Evolutionary conservation across 2,888 invertebrate species (phyloP), one percentile per base, ranked within the genome.

Genomic region (Malthinus seriepunctatus): DNA sequence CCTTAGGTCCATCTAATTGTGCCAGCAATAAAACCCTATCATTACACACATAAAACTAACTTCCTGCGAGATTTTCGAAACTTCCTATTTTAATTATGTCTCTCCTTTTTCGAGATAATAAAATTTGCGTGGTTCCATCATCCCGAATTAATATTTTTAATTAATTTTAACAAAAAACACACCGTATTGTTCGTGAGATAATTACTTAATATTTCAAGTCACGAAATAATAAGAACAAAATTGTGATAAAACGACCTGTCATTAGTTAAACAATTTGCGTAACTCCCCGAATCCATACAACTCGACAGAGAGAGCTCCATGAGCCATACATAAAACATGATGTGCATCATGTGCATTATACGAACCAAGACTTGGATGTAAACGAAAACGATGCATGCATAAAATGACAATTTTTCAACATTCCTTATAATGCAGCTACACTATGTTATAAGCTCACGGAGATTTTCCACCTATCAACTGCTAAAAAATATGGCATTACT

Each of bases 1-100:
- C 67, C 68, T 67, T 64, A 64, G 51, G 52, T 47, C 58, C 60
- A 54, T 60, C 63, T 60, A 65, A 62, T 66, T 64, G 56, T 46
- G 51, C 50, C 14, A 33, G 10, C 53, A 7, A 47, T 39, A 46
- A 53, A 47, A 50, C 45, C 45, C 55, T 59, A 59, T 59, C 62
- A 56, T 53, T 23, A 33, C 34, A 34, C 38, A 55, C 46, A 53
- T 53, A 53, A 35, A 47, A 46, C 15, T 10, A 35, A 23, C 44
- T 48, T 55, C 49, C 55, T 48, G 55, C 12, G 48, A 31, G 34
- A 49, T 49, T 55, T 48, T 54, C 39, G 39, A 15, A 12, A 37
- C 47, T 54, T 47, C 54, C 54, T 54, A 54, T 48, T 45, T 37
- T 52, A 52, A 52, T 52, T 52, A 37, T 37, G 39, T 39, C 14